Base-by-base conservation (phyloP, 2,113 vertebrate species). In the Arizona elegans region DNA sequence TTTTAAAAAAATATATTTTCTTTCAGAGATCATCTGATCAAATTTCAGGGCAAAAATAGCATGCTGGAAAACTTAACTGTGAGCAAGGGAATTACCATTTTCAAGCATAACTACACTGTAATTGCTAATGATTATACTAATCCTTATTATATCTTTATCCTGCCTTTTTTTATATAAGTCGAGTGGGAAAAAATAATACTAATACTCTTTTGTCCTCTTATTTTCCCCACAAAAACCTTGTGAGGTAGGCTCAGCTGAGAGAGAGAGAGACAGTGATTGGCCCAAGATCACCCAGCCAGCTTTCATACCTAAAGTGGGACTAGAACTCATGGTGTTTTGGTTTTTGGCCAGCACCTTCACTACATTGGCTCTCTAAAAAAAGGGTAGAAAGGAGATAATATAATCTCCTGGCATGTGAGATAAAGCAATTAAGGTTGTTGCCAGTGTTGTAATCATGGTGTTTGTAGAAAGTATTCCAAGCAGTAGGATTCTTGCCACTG, bases 1-100 rank as follows among this genome's bases (percentile, higher is more conserved):
- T 38, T 62, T 6, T 24, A 50, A 38, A 38, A 38, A 38, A 94
- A 86, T 62, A 89, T 47, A 92, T 8, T 93, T 92, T 95, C 23
- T 94, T 95, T 26, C 38, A 95, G 52, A 89, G 26, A 95, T 90
- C 62, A 47, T 94, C 33, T 92, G 12, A 29, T 33, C 56, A 21
- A 94, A 90, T 96, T 92, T 88, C 86, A 93, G 47, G 70, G 29
- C 91, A 92, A 75, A 62, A 33, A 81, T 59, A 89, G 93, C 90
- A 52, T 58, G 89, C 29, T 33, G 15, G 33, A 92, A 85, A 47
- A 89, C 24, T 19, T 94, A 8, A 9, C 23, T 85, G 3, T 21
- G 8, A 55, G 24, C 62, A 90, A 2, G 1, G 5, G 19, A 95
- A 92, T 12, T 21, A 29, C 47, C 43, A 38, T 11, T 94, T 56